Evolutionary conservation across 2,888 invertebrate species (phyloP).

Genomic region (Steinernema scapterisci): DNA sequence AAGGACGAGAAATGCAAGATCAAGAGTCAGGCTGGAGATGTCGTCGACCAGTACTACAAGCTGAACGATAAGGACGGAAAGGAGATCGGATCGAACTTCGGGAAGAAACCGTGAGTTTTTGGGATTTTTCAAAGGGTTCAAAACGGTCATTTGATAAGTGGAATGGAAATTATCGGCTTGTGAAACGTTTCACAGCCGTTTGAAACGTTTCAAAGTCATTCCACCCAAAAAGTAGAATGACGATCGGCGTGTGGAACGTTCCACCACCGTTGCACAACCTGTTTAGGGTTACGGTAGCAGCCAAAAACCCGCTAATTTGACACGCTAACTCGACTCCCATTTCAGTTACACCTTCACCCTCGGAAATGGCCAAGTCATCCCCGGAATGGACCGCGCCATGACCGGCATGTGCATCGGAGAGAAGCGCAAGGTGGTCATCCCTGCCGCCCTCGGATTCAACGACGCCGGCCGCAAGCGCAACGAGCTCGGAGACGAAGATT

Average conservation of each 20-base stretch:
- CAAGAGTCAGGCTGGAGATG: conserved; percentile 56
- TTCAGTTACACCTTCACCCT: conserved; percentile 65
- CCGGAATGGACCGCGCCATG: conserved; percentile 65
- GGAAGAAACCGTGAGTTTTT: conserved; percentile 63
- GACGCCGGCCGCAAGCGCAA: conserved; percentile 54
- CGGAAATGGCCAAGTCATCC: conserved; percentile 63
- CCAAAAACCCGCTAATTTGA: too few species aligned
- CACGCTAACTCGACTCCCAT: too few species aligned
- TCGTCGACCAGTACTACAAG: conserved; percentile 64
- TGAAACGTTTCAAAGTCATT: background rate
- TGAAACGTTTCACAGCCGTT: background rate
- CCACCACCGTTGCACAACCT: too few species aligned
- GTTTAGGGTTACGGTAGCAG: too few species aligned
- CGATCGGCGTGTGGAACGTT: too few species aligned
- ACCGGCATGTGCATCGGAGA: conserved; percentile 67
- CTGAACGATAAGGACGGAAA: conserved; percentile 65
- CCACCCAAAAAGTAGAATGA: too few species aligned
- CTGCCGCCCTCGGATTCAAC: conserved; percentile 63
- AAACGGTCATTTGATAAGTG: too few species aligned
- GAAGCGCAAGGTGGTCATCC: conserved; percentile 66
- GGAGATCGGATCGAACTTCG: conserved; percentile 66
- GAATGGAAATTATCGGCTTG: too few species aligned
- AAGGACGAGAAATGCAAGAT: conserved; percentile 63
- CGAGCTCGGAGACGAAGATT: conserved; percentile 59
- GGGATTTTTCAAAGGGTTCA: too few species aligned